These are phyloP conservation scores for Mus pahari DNA, from an alignment of 2,113 vertebrate species.

Conservation along the genomic window DNA sequence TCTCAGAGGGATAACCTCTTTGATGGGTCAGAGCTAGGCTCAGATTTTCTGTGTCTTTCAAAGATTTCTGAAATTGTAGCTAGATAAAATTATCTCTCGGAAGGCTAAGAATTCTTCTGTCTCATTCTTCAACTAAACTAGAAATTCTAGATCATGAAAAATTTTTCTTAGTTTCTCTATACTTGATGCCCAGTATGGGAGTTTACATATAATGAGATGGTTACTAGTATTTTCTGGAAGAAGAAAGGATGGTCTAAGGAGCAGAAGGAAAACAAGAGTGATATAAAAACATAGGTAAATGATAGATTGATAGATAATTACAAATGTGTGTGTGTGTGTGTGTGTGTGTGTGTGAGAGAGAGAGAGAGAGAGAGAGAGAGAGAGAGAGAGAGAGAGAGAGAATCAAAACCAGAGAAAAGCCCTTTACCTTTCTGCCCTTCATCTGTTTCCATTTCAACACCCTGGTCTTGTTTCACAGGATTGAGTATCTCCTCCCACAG, in stretches of 20 bases:
- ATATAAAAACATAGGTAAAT: background rate
- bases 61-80: conserved; percentile 17
- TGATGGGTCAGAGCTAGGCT: conserved; percentile 10
- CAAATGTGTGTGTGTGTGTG: too few species aligned
- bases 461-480: background rate
- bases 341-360: too few species aligned
- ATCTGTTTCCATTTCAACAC: background rate
- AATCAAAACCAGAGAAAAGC: background rate
- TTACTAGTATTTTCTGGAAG: background rate
- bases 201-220: background rate
- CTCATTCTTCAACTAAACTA: conserved; percentile 34
- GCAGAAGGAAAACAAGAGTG: background rate
- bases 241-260: background rate
- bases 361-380: too few species aligned
- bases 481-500: background rate
- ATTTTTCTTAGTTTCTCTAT: background rate
- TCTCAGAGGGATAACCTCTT: conserved; percentile 47
- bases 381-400: background rate
- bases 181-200: background rate
- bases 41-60: background rate
- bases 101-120: background rate
- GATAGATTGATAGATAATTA: background rate
- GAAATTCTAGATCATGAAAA: background rate
- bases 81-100: background rate
- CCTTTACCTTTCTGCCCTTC: background rate